phyloP scores from a whole-genome alignment of 1,140 invertebrate genomes.

The Aphaenogaster rudis region DNA sequence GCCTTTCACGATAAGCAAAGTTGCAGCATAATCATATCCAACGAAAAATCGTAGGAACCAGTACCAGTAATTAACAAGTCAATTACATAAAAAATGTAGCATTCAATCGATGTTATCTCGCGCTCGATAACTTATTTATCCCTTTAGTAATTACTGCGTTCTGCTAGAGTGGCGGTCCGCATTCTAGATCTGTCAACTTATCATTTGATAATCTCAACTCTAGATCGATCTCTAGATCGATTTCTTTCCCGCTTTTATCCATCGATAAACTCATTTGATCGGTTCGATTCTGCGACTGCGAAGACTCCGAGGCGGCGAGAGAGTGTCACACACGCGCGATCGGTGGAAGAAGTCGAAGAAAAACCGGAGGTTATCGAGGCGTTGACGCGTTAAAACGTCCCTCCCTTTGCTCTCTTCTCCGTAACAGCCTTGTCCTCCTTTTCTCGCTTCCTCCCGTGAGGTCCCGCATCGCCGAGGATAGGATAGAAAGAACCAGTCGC shows the following conservation, averaged over 20 bases:
- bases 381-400: conserved; percentile 73
- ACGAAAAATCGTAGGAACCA: conserved; percentile 1
- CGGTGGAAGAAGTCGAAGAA: conserved; percentile 39
- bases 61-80: conserved; percentile 49
- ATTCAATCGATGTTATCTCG: conserved; percentile 18
- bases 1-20: conserved; percentile 11
- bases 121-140: conserved; percentile 41
- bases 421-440: conserved; percentile 18
- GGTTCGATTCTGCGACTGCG: conserved; percentile 26
- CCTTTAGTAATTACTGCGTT: conserved; percentile 25
- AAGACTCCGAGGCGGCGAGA: background rate
- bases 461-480: background rate
- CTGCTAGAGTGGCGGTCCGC: conserved; percentile 22
- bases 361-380: conserved; percentile 65
- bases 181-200: conserved; percentile 13
- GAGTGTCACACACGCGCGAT: conserved; percentile 33
- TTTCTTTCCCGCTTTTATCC: background rate
- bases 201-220: conserved; percentile 23
- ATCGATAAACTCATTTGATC: conserved; percentile 31
- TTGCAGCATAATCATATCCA: background rate
- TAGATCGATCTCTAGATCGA: conserved; percentile 3
- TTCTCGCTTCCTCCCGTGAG: conserved; percentile 21
- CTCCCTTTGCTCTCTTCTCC: conserved; percentile 33
- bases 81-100: conserved; percentile 18
- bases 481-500: conserved; percentile 25